phyloP scores from a whole-genome alignment of 2,888 invertebrate species.

The Coleophora flavipennella region DNA sequence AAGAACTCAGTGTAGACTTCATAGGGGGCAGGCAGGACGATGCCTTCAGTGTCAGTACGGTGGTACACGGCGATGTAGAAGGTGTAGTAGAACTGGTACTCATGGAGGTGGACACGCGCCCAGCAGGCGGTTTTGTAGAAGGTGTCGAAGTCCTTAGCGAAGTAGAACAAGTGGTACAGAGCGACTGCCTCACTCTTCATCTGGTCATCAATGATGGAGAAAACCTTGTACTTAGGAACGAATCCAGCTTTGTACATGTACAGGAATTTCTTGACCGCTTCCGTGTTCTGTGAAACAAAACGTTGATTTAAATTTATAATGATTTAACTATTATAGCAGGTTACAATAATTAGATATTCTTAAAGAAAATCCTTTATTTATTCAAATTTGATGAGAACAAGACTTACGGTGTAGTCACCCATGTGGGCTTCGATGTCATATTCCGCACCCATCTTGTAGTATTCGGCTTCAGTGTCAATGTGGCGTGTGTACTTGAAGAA shows the following conservation, averaged over 20 bases:
- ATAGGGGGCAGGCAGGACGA: slow-evolving; percentile 77
- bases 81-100: slow-evolving; percentile 75
- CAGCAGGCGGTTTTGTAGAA: slow-evolving; percentile 73
- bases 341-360: too few relatives aligned
- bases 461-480: slow-evolving; percentile 37
- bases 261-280: slow-evolving; percentile 56
- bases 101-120: slow-evolving; percentile 73
- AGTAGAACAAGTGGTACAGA: slow-evolving; percentile 71
- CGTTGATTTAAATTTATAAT: too few relatives aligned
- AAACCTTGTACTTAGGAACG: slow-evolving; percentile 59
- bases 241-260: slow-evolving; percentile 50
- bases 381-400: not conserved
- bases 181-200: slow-evolving; percentile 60
- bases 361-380: too few relatives aligned
- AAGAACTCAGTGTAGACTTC: slow-evolving; percentile 78
- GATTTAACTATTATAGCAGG: too few relatives aligned
- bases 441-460: slow-evolving; percentile 41
- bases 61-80: slow-evolving; percentile 73
- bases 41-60: slow-evolving; percentile 68
- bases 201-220: slow-evolving; percentile 60
- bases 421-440: slow-evolving; percentile 47
- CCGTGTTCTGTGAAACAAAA: slow-evolving; percentile 40
- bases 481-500: slow-evolving; percentile 58
- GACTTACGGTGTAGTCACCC: slow-evolving; percentile 49
- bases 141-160: slow-evolving; percentile 73